Conservation (phyloP, 2,113 vertebrate species). For the human region GRCh38 chr12:29277501-29278000, state of each 20-base stretch:
- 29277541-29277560: neutral
- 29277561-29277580: neutral
- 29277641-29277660: neutral
- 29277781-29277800: neutral
- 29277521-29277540: neutral
- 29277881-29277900: neutral
- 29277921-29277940: neutral
- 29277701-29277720: neutral
- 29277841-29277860: neutral
- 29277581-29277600: neutral
- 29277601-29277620: neutral
- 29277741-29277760: neutral
- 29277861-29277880: neutral
- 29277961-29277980: neutral
- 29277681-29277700: neutral
- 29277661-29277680: neutral
- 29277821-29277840: neutral
- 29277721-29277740: neutral
- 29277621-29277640: neutral
- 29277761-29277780: neutral
- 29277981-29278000: neutral
- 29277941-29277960: neutral
- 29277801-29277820: neutral
- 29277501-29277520: neutral
- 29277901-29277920: neutral